Evolutionary conservation across 2,113 vertebrate species (phyloP).

Genomic region (Hippotragus niger): DNA sequence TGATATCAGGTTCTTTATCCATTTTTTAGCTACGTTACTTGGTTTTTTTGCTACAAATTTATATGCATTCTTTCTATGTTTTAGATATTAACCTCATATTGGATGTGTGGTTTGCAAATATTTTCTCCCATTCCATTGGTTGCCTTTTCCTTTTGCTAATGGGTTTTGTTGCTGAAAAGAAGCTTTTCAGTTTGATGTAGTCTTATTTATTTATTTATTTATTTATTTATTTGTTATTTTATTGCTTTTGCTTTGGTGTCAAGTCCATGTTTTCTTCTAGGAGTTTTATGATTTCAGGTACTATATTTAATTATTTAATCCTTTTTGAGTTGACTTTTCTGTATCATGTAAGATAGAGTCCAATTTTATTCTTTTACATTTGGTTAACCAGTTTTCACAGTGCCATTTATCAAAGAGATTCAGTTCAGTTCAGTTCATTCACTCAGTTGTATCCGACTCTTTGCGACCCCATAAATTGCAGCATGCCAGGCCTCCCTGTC

Average conservation of each 20-base stretch:
- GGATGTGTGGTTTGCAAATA: background rate
- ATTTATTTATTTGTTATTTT: background rate
- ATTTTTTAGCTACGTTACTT: background rate
- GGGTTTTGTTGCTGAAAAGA: background rate
- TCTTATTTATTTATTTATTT: background rate
- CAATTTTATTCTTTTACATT: background rate
- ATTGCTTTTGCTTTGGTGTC: background rate
- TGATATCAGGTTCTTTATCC: background rate
- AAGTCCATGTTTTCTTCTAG: background rate
- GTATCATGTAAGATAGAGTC: background rate
- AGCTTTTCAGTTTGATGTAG: background rate
- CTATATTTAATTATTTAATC: background rate
- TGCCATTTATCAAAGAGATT: background rate
- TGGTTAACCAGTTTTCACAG: background rate
- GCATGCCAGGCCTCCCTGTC: no score
- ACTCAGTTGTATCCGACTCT: no score
- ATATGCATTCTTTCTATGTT: background rate
- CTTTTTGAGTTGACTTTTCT: background rate
- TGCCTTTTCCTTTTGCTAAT: background rate
- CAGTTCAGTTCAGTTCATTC: no score
- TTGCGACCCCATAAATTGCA: fast-evolving
- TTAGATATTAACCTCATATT: background rate
- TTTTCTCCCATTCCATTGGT: background rate
- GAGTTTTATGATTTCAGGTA: background rate
- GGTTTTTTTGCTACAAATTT: background rate